phyloP scores from a whole-genome alignment of 92 coral and sea anemone species.

The Phenganax subtilis region DNA sequence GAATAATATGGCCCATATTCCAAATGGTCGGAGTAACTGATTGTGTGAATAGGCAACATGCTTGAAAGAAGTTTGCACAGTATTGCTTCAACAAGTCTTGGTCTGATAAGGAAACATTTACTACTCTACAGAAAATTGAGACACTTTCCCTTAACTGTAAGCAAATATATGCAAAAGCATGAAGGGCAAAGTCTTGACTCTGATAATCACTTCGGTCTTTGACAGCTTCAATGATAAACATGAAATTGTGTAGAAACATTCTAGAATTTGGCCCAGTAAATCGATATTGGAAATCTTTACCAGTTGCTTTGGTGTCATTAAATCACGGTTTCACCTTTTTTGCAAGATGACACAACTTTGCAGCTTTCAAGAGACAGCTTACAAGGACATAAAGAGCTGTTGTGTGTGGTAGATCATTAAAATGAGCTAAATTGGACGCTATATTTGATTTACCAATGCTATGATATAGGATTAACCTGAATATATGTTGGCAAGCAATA shows the following conservation, averaged over 20 bases:
- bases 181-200: slow-evolving; percentile 56
- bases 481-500: slow-evolving; percentile 59
- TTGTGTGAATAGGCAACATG: slow-evolving; percentile 49
- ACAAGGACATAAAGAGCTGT: slow-evolving; percentile 58
- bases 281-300: slow-evolving; percentile 60
- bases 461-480: slow-evolving; percentile 55
- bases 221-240: slow-evolving; percentile 56
- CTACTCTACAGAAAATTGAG: slow-evolving; percentile 58
- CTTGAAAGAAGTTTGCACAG: slow-evolving; percentile 57
- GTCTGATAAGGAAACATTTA: slow-evolving; percentile 49
- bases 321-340: slow-evolving; percentile 56
- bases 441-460: slow-evolving; percentile 53
- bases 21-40: slow-evolving; percentile 60
- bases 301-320: slow-evolving; percentile 49
- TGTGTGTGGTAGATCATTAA: slow-evolving; percentile 50
- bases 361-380: slow-evolving; percentile 46
- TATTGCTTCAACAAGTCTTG: slow-evolving; percentile 45
- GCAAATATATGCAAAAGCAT: slow-evolving; percentile 59
- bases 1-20: slow-evolving; percentile 58
- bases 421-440: slow-evolving; percentile 36
- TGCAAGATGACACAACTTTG: slow-evolving; percentile 56
- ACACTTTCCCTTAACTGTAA: slow-evolving; percentile 65
- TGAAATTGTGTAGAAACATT: slow-evolving; percentile 70
- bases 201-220: slow-evolving; percentile 53
- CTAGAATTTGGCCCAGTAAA: slow-evolving; percentile 71